A percentile compares a stretch with the other conserved stretches of the same genome.
phyloP scores from a whole-genome alignment of 1,140 invertebrate genomes.

The Ganaspis sp. region DNA sequence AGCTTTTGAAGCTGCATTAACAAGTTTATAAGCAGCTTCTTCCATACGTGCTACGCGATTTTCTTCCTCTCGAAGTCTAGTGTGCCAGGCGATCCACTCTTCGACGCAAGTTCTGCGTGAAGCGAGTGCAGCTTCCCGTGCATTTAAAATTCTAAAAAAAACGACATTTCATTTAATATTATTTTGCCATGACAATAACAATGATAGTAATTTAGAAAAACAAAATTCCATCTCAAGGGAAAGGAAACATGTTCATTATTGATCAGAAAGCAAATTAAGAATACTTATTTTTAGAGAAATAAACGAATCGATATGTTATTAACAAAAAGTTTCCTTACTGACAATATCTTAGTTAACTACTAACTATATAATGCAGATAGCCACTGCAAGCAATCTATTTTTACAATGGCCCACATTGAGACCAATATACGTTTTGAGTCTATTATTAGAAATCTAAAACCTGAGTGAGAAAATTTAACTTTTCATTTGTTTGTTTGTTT shows the following conservation, averaged over 20 bases:
- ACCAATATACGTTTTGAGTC: constrained; percentile 64
- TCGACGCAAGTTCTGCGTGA: constrained; percentile 73
- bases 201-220: too few relatives aligned
- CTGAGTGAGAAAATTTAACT: constrained; percentile 8
- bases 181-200: neutral
- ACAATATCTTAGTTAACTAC: constrained; percentile 24
- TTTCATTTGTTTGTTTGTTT: neutral
- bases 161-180: neutral
- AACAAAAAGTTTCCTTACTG: neutral
- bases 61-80: constrained; percentile 70
- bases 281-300: neutral
- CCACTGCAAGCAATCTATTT: constrained; percentile 66
- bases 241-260: too few relatives aligned
- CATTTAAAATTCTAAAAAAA: constrained; percentile 68
- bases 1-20: constrained; percentile 69
- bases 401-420: constrained; percentile 65
- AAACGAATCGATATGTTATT: neutral
- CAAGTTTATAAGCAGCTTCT: constrained; percentile 70
- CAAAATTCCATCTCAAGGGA: too few relatives aligned
- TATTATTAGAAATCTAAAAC: constrained; percentile 68
- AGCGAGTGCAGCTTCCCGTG: constrained; percentile 70
- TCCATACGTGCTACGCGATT: constrained; percentile 73
- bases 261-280: neutral
- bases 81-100: constrained; percentile 74
- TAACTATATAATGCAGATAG: constrained; percentile 51